Evolutionary conservation across 1,140 invertebrate species (phyloP).

Genomic region (Aphidius ervi): DNA sequence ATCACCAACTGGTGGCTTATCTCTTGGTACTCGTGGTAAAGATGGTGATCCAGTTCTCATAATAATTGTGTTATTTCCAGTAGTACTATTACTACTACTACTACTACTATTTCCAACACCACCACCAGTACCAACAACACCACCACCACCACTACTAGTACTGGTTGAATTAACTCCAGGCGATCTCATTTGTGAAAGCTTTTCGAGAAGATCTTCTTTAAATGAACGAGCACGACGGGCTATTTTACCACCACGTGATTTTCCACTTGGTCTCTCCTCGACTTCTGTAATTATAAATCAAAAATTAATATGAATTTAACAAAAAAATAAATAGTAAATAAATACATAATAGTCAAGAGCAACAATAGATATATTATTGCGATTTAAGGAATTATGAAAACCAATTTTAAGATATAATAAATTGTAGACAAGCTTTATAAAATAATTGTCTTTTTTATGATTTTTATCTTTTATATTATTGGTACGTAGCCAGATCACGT

Average conservation of each 20-base stretch:
- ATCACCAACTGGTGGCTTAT: constrained; percentile 31
- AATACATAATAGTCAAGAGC: too few species aligned
- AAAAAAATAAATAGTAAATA: too few species aligned
- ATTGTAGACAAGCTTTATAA: too few species aligned
- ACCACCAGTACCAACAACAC: constrained; percentile 34
- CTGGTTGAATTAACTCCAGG: constrained; percentile 48
- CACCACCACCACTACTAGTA: constrained; percentile 34
- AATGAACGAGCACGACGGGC: constrained; percentile 81
- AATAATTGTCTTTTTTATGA: too few species aligned
- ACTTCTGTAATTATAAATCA: constrained; percentile 38
- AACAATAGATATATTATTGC: too few species aligned
- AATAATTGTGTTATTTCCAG: constrained; percentile 34
- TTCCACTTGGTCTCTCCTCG: constrained; percentile 47
- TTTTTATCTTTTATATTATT: too few species aligned
- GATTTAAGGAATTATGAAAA: too few species aligned
- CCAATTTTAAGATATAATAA: too few species aligned
- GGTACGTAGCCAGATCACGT: too few species aligned
- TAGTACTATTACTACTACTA: constrained; percentile 28
- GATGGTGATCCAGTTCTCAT: constrained; percentile 48
- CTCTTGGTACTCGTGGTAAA: constrained; percentile 46
- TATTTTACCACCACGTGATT: constrained; percentile 69
- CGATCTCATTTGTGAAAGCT: constrained; percentile 80
- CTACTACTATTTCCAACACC: constrained; percentile 33
- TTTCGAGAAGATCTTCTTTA: constrained; percentile 86
- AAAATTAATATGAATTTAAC: constrained; percentile 3